Percentiles rank a stretch among this genome's conserved stretches.
Conservation (phyloP, 2,888 invertebrate genomes). For the Callosobruchus maculatus region DNA sequence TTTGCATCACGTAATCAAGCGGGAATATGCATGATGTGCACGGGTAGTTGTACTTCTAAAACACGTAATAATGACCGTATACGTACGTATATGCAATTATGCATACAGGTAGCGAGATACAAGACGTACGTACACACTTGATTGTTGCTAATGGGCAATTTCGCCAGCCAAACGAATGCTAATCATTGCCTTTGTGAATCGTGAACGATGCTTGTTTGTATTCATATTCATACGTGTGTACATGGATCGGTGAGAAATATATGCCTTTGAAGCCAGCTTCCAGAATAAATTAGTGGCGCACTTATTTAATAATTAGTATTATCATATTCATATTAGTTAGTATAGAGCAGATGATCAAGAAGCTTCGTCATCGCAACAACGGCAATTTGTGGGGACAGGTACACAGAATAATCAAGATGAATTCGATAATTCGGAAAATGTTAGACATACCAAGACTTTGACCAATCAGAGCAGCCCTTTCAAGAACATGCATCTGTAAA, state of each 20-base stretch:
- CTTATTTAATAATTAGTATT: neutral
- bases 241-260: neutral
- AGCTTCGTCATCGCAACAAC: too few relatives aligned
- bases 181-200: neutral
- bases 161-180: neutral
- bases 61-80: neutral
- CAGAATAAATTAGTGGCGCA: neutral
- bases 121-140: neutral
- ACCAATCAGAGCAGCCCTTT: too few relatives aligned
- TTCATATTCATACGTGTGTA: too few relatives aligned
- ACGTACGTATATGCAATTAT: neutral
- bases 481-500: too few relatives aligned
- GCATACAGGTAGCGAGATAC: neutral
- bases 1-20: neutral
- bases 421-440: too few relatives aligned
- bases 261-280: neutral
- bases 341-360: too few relatives aligned
- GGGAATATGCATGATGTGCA: slow-evolving; percentile 5
- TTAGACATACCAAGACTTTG: too few relatives aligned
- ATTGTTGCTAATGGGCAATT: neutral
- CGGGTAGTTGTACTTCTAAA: neutral
- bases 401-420: too few relatives aligned
- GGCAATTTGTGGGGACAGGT: too few relatives aligned
- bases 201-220: neutral
- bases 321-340: too few relatives aligned